Percentiles rank a stretch among this genome's conserved stretches.
Evolutionary conservation across 2,113 vertebrate species (phyloP).

Genomic region (Laticauda laticaudata): DNA sequence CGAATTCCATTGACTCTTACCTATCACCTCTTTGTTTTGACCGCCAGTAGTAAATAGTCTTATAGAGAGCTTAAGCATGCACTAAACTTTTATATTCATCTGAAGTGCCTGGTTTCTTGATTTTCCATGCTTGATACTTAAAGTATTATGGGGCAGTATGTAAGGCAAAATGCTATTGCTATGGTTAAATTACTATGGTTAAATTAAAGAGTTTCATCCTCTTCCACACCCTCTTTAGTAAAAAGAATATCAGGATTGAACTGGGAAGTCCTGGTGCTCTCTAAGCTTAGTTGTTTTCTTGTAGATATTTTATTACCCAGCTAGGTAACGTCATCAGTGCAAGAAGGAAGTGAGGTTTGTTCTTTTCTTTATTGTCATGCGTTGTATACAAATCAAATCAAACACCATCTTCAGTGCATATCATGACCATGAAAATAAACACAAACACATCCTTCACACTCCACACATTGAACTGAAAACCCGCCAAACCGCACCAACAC

Average conservation of each 20-base stretch:
- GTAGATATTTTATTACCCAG: background rate
- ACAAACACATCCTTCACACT: no score
- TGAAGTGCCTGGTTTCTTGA: background rate
- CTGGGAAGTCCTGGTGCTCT: background rate
- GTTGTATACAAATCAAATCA: no score
- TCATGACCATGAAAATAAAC: no score
- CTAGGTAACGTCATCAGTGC: background rate
- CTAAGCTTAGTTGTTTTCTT: background rate
- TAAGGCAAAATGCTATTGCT: background rate
- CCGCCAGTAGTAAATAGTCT: background rate
- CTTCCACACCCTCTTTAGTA: background rate
- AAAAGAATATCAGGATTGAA: background rate
- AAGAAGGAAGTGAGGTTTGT: background rate
- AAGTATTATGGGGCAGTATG: background rate
- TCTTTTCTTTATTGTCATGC: background rate
- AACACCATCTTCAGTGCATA: no score
- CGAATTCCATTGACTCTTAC: background rate
- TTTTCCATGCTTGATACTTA: background rate
- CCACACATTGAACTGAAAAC: no score
- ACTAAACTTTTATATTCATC: background rate
- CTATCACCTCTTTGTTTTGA: background rate
- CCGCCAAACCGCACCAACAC: no score
- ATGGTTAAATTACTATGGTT: background rate
- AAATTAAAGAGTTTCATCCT: background rate
- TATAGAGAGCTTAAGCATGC: background rate